Base-by-base conservation (phyloP, 2,888 invertebrate genomes). In the Acleris literana region DNA sequence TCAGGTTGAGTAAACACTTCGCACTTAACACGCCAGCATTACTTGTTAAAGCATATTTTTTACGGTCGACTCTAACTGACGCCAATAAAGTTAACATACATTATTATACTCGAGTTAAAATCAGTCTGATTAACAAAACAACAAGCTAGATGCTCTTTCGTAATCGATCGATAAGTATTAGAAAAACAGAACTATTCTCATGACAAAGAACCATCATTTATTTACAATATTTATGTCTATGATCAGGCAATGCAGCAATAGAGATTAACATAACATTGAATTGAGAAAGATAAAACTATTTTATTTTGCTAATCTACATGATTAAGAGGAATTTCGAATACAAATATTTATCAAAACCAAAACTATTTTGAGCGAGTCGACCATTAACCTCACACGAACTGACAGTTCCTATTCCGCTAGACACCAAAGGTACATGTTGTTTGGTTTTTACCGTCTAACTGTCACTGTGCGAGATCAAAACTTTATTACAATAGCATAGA, bases 81-180 rank as follows among this genome's bases (percentile, higher is more conserved):
- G 70, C 68, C 61, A 71, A 69, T 72, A 69, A 70, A 69, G 72
- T 73, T 72, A 74, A 59, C 71, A 70, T 72, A 72, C 52, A 71
- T 68, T 61, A 70, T 39, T 63, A 71, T 69, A 63, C 51, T 62
- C 64, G 70, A 58, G 69, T 49, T 46, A 70, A 69, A 68, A 63
- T 64, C 70, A 71, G 69, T 63, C 56, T 63, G 65, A 68, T 77
- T 74, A 73, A 79, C 68, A 77, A 78, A 80, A 75, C 71, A 78
- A 77, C 73, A 81, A 80, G 79, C 77, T 76, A 82, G 83, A 81
- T 78, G 84, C 83, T 88, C 84, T 92, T 90, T 90, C 92, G 89
- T 92, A 92, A 92, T 84, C 91, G 90, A 92, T 92, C 92, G 88
- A 92, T 92, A 90, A 61, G 79, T 80, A 82, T 64, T 74, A 85